phyloP scores from a whole-genome alignment of 2,113 vertebrate genomes.

The Bettongia penicillata region DNA sequence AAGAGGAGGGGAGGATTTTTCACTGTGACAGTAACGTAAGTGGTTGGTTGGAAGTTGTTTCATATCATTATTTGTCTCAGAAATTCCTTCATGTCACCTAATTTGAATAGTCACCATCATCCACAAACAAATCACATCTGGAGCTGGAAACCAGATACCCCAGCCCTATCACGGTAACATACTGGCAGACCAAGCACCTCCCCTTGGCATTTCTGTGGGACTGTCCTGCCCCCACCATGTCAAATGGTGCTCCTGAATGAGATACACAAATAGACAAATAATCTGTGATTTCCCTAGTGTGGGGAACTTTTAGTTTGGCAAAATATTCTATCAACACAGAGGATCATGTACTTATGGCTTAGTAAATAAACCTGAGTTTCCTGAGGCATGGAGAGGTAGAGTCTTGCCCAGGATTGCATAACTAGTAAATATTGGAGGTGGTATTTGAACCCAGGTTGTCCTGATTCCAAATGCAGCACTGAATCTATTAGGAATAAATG shows the following conservation, averaged over 20 bases:
- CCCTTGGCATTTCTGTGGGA: not conserved
- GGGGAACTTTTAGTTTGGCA: not conserved
- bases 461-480: not conserved
- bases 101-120: not conserved
- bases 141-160: not conserved
- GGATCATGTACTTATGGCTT: not conserved
- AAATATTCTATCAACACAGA: not conserved
- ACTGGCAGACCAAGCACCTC: not conserved
- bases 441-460: not conserved
- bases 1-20: not conserved
- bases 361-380: not conserved
- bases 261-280: not conserved
- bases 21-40: not conserved
- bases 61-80: not conserved
- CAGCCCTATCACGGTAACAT: not conserved
- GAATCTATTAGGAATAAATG: not conserved
- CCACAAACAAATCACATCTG: not conserved
- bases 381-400: not conserved
- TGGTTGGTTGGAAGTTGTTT: not conserved
- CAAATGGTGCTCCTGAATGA: not conserved
- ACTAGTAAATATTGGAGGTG: not conserved
- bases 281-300: not conserved
- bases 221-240: rapidly evolving
- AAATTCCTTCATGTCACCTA: not conserved
- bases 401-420: not conserved